Conservation (phyloP, 2,888 invertebrate species). For the Eupithecia subumbrata region DNA sequence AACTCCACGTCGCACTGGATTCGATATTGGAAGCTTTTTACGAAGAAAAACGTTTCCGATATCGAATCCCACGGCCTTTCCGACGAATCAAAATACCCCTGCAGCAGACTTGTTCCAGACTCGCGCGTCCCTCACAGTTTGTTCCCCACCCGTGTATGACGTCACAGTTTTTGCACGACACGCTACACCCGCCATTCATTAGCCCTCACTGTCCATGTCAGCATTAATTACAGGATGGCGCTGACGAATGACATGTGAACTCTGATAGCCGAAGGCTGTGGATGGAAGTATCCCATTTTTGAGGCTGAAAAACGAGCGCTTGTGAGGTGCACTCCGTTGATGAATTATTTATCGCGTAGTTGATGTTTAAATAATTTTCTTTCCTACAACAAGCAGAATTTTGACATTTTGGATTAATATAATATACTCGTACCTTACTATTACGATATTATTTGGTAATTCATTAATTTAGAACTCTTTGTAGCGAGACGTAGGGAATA, state of each 20-base stretch:
- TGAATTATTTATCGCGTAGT: too few relatives aligned
- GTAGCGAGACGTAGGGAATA: background rate
- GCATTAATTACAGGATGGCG: constrained; percentile 77
- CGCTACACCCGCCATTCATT: constrained; percentile 77
- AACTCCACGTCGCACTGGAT: background rate
- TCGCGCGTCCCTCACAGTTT: background rate
- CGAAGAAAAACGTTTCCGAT: too few relatives aligned
- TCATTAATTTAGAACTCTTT: background rate
- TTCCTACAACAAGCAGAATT: too few relatives aligned
- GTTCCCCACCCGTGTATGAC: constrained; percentile 61
- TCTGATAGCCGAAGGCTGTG: constrained; percentile 48
- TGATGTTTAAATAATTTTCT: too few relatives aligned
- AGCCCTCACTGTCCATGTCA: constrained; percentile 67
- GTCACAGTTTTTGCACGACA: constrained; percentile 75
- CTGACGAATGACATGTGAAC: constrained; percentile 68
- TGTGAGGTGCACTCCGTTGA: background rate
- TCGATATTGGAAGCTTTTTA: too few relatives aligned
- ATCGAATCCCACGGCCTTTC: too few relatives aligned
- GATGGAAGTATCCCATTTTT: constrained; percentile 29
- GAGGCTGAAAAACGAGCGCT: background rate
- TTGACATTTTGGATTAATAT: too few relatives aligned
- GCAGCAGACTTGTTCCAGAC: background rate
- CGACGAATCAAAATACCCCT: too few relatives aligned
- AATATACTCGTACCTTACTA: too few relatives aligned
- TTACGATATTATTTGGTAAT: too few relatives aligned